These are phyloP conservation scores for Epinephelus moara DNA, from an alignment of 2,113 vertebrate genomes.

Conservation along the genomic window DNA sequence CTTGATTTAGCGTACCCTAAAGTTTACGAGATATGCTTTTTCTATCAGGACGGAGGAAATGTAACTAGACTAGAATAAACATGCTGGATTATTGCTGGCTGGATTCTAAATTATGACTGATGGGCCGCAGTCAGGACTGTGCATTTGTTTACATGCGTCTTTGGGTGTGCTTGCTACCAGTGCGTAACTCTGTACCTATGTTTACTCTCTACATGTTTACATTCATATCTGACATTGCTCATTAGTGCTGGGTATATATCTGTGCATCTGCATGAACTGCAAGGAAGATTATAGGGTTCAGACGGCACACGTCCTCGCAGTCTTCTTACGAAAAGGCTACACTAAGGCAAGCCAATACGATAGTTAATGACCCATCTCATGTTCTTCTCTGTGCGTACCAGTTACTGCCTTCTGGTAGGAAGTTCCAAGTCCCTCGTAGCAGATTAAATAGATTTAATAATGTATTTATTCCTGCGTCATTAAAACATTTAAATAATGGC, in stretches of 20 bases:
- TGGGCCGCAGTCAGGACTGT: not conserved
- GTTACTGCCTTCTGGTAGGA: too few species aligned
- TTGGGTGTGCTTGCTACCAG: constrained; percentile 9
- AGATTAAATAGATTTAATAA: too few species aligned
- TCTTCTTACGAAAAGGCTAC: too few species aligned
- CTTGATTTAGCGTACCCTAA: constrained; percentile 38
- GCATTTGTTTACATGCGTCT: not conserved
- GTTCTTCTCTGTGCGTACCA: too few species aligned
- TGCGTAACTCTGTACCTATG: not conserved
- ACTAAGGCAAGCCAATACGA: too few species aligned
- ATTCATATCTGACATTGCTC: not conserved
- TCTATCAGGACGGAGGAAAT: constrained; percentile 11
- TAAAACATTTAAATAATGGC: too few species aligned
- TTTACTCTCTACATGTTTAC: constrained; percentile 17
- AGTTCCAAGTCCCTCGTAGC: too few species aligned
- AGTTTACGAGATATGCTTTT: constrained; percentile 25
- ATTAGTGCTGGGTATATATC: not conserved
- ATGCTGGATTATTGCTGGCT: constrained; percentile 16
- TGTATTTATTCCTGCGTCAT: too few species aligned
- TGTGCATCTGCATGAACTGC: not conserved
- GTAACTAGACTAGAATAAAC: constrained; percentile 34
- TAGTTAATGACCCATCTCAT: too few species aligned
- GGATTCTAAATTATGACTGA: constrained; percentile 36
- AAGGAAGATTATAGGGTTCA: too few species aligned
- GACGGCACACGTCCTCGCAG: too few species aligned